These are phyloP conservation scores for Lissocephala sabroskyi DNA, from an alignment of 2,888 invertebrate genomes.

Conservation along the genomic window DNA sequence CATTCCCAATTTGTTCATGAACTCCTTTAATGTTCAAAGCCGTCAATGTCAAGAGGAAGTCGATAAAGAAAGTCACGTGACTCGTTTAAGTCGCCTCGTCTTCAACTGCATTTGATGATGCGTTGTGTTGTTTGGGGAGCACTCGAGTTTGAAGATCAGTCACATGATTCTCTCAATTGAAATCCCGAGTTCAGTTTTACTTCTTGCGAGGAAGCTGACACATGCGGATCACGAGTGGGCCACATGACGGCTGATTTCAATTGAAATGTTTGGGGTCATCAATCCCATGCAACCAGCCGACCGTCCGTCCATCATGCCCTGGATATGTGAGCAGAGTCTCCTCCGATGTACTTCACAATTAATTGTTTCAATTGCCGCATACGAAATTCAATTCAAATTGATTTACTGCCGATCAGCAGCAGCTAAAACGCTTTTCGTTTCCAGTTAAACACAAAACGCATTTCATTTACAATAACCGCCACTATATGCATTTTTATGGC, in stretches of 20 bases:
- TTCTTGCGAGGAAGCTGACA: conserved; percentile 7
- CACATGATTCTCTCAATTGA: conserved; percentile 49
- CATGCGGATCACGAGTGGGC: not conserved
- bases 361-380: conserved; percentile 52
- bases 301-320: not conserved
- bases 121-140: not conserved
- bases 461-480: no score
- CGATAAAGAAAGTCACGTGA: not conserved
- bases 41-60: no score
- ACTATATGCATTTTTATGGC: no score
- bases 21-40: no score
- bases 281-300: not conserved
- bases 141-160: conserved; percentile 24
- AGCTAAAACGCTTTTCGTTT: no score
- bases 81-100: not conserved
- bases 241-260: conserved; percentile 26
- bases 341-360: conserved; percentile 54
- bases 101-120: not conserved
- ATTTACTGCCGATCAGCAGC: conserved; percentile 30
- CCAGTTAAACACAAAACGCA: no score
- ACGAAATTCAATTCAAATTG: conserved; percentile 39
- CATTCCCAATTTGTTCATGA: no score
- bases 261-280: conserved; percentile 58
- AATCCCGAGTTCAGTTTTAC: conserved; percentile 32
- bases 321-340: not conserved